Conservation (phyloP, 2,888 invertebrate species). For the Bombylius major region DNA sequence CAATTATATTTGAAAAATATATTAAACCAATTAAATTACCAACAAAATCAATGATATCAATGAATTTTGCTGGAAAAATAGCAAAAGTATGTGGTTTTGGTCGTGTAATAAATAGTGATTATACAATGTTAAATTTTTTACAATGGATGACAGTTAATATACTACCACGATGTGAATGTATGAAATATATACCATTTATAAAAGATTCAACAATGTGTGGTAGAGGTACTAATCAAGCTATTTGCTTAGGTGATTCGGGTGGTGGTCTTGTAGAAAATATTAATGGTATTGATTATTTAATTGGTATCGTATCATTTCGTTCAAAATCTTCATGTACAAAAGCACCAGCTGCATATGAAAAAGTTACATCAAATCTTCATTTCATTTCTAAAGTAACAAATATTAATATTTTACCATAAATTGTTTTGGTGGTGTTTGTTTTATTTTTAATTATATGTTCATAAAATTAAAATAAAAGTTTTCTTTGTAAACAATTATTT, state of each 20-base stretch:
- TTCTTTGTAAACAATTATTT: no score
- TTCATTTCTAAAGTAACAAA: background rate
- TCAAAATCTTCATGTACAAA: background rate
- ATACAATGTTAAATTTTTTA: background rate
- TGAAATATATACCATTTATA: no score
- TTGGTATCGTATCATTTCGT: background rate
- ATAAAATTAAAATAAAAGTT: no score
- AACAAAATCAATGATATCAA: background rate
- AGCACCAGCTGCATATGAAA: background rate
- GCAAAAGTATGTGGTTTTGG: background rate
- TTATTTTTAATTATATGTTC: no score
- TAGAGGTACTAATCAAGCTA: background rate
- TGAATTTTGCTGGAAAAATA: background rate
- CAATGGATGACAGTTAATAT: background rate
- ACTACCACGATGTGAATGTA: background rate
- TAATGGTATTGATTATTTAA: background rate
- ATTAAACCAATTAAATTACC: background rate
- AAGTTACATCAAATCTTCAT: background rate
- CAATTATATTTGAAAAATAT: no score
- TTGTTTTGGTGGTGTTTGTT: no score
- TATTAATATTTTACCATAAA: no score
- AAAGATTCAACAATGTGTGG: background rate
- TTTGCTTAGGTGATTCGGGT: slow-evolving; percentile 3
- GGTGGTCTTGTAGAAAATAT: background rate
- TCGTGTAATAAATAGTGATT: background rate